A percentile compares a stretch with the other conserved stretches of the same genome.
These are phyloP conservation scores for Alloscopus bannaensis DNA, from an alignment of 2,888 invertebrate genomes.

Conservation along the genomic window DNA sequence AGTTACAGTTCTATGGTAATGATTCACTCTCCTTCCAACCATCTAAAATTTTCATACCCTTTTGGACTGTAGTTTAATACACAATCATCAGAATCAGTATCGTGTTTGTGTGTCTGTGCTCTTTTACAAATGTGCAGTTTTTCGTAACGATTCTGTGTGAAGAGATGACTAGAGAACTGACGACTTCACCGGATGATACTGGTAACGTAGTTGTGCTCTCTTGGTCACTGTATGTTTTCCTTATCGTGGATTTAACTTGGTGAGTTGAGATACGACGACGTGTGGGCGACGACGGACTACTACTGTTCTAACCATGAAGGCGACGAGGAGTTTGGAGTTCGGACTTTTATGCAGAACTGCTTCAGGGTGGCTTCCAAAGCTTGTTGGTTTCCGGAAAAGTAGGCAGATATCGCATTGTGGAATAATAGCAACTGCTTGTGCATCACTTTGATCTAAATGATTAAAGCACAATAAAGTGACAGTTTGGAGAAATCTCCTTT, in stretches of 20 bases:
- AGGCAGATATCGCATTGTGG: constrained; percentile 97
- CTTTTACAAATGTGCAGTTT: constrained; percentile 3
- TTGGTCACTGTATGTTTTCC: constrained; percentile 77
- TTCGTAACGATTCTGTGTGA: constrained; percentile 38
- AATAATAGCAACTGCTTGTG: constrained; percentile 96
- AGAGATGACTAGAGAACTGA: constrained; percentile 52
- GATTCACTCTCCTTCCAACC: no score
- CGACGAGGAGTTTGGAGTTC: constrained; percentile 85
- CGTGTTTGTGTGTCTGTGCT: no score
- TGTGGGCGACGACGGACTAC: no score
- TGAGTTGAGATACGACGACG: constrained; percentile 88
- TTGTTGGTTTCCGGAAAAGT: constrained; percentile 96
- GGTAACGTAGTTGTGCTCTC: constrained; percentile 78
- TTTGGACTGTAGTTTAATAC: no score
- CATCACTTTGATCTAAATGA: constrained; percentile 95
- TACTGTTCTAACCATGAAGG: constrained; percentile 87
- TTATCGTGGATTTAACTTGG: constrained; percentile 87
- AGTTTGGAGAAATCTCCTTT: no score
- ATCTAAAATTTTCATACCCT: constrained; percentile 42
- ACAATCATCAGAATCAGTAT: constrained; percentile 43
- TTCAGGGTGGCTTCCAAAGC: constrained; percentile 95
- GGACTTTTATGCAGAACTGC: constrained; percentile 95
- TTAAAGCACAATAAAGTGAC: constrained; percentile 8
- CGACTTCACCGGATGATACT: constrained; percentile 44
- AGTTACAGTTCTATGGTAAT: constrained; percentile 28